These are phyloP conservation scores for Meloidogyne floridensis DNA, from an alignment of 1,140 invertebrate species.

Conservation along the genomic window DNA sequence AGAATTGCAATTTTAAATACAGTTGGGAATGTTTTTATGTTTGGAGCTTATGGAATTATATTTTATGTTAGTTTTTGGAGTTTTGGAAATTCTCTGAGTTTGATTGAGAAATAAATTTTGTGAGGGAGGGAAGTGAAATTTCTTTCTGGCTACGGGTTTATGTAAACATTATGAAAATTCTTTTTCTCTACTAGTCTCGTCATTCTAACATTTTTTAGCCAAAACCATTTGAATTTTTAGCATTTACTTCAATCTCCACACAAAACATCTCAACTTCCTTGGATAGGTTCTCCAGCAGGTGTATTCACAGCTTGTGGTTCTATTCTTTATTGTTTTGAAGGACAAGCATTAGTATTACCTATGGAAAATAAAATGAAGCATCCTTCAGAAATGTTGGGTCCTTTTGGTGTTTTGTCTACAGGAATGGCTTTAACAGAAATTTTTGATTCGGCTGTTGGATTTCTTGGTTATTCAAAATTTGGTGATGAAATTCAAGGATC, in stretches of 20 bases:
- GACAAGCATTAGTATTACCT: constrained; percentile 61
- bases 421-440: constrained; percentile 27
- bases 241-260: constrained; percentile 46
- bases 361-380: constrained; percentile 56
- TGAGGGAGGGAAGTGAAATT: no score
- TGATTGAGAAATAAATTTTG: no score
- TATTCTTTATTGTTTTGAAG: constrained; percentile 61
- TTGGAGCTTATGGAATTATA: constrained; percentile 50
- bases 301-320: constrained; percentile 55
- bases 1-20: constrained; percentile 42
- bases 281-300: constrained; percentile 53
- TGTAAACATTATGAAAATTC: no score
- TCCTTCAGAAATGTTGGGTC: constrained; percentile 50
- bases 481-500: constrained; percentile 62
- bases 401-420: constrained; percentile 53
- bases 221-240: not conserved
- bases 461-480: constrained; percentile 63
- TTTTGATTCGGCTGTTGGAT: constrained; percentile 57
- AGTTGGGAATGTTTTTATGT: constrained; percentile 55
- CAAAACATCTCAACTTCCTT: constrained; percentile 41
- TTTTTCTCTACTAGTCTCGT: no score
- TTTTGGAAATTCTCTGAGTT: no score
- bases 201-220: not conserved
- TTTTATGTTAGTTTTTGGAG: constrained; percentile 35
- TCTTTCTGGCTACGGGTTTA: no score